Conservation (phyloP, 2,113 vertebrate genomes). For the Toxostoma redivivum region DNA sequence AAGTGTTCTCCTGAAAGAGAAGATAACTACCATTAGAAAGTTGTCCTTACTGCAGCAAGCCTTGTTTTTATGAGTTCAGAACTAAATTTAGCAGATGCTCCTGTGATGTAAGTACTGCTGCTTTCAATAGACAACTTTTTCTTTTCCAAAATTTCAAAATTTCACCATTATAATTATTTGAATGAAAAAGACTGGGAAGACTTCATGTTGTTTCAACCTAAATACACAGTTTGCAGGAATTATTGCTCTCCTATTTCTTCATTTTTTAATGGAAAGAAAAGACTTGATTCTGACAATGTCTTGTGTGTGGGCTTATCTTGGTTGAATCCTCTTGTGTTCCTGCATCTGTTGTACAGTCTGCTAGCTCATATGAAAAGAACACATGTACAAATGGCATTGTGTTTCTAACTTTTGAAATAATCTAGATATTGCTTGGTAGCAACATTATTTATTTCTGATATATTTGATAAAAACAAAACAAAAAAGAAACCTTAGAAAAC, state of each 20-base stretch:
- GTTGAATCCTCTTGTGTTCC: not conserved
- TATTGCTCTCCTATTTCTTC: not conserved
- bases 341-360: conserved; percentile 31
- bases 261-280: not conserved
- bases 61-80: not conserved
- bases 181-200: not conserved
- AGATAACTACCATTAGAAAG: not conserved
- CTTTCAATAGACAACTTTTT: not conserved
- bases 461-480: not conserved
- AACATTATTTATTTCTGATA: not conserved
- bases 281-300: not conserved
- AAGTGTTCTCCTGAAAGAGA: not conserved
- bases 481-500: not conserved
- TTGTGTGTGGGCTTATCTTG: not conserved
- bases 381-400: not conserved
- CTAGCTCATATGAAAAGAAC: not conserved
- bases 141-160: not conserved
- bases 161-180: not conserved
- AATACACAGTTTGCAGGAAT: not conserved
- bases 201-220: not conserved
- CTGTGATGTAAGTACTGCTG: not conserved
- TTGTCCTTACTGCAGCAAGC: not conserved
- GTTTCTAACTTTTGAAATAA: not conserved
- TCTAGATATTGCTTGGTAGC: not conserved
- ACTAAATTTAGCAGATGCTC: not conserved